These are phyloP conservation scores for Butorides virescens DNA, from an alignment of 2,113 vertebrate genomes.

Conservation along the genomic window DNA sequence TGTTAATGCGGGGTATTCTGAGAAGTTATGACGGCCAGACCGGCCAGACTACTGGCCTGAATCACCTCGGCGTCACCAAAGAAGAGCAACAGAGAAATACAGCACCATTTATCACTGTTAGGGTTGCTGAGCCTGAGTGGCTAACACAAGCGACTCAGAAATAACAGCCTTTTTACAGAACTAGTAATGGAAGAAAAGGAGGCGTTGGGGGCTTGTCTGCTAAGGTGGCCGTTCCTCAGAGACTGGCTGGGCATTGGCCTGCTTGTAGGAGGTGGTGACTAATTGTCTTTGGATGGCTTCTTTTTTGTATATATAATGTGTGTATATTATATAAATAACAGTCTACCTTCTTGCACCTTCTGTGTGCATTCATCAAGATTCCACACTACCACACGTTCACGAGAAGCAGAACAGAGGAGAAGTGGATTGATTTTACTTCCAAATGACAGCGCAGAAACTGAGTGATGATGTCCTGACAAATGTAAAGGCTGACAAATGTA, in stretches of 20 bases:
- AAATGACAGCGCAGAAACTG: conserved; percentile 82
- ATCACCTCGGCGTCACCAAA: too few species aligned
- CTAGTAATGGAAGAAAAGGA: neutral
- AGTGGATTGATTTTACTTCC: conserved; percentile 67
- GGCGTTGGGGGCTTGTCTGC: neutral
- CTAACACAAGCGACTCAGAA: neutral
- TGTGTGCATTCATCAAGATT: conserved; percentile 74
- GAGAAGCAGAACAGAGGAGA: conserved; percentile 85
- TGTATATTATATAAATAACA: neutral
- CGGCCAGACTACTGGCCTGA: neutral
- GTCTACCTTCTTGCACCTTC: conserved; percentile 73
- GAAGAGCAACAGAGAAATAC: neutral
- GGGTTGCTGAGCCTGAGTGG: neutral
- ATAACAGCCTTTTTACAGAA: neutral
- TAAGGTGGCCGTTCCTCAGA: neutral
- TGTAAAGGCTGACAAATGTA: conserved; percentile 65
- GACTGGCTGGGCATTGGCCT: neutral
- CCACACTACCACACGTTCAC: conserved; percentile 83
- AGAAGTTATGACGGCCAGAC: neutral
- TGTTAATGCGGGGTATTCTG: neutral
- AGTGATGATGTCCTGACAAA: conserved; percentile 80
- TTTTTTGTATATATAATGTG: neutral
- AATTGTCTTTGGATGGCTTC: neutral
- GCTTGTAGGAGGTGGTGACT: neutral
- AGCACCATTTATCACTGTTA: rapidly evolving